Evolutionary conservation across 2,888 invertebrate genomes (phyloP), one percentile per base, ranked within the genome.

Genomic region (Troilus luridus): DNA sequence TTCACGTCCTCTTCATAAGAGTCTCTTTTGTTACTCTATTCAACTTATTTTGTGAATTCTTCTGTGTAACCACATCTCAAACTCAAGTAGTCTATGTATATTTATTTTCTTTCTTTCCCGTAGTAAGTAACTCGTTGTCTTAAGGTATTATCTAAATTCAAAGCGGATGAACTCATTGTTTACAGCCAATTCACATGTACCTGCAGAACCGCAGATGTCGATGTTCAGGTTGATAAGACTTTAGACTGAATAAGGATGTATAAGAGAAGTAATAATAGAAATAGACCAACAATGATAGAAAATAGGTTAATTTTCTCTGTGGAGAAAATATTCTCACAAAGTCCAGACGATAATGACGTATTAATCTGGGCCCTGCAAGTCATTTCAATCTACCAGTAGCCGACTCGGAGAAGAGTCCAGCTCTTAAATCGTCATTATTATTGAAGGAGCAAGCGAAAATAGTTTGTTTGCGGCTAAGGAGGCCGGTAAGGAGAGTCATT

Each of bases 401-500:
- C 24, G 24, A 0, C 14, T 14, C 27, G 17, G 72, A 19, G 72
- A 17, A 41, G 27, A 41, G 56, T 54, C 56, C 12, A 58, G 56
- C 85, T 56, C 56, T 58, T 85, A 85, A 56, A 85, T 85, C 85
- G 21, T 58, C 56, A n/a, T 85, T 85, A 58, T 85, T n/a, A 85
- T 85, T 85, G 85, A 85, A 85, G 56, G 12, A 85, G 56, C 56
- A 11, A 58, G 85, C 85, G 85, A 85, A 85, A 85, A 85, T 85
- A 58, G 85, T 85, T 85, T 85, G 85, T 85, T 85, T 85, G 85
- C 56, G 85, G 85, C 85, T 85, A 85, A 85, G 85, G 56, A 85
- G 85, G 41, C 7, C 17, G 72, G 72, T 77, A 77, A 77, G 72
- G 72, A 77, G 72, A 41, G 27, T 77, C 72, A 77, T 77, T 77